Evolutionary conservation across 1,140 invertebrate species (phyloP).

Genomic region (Uloborus diversus): DNA sequence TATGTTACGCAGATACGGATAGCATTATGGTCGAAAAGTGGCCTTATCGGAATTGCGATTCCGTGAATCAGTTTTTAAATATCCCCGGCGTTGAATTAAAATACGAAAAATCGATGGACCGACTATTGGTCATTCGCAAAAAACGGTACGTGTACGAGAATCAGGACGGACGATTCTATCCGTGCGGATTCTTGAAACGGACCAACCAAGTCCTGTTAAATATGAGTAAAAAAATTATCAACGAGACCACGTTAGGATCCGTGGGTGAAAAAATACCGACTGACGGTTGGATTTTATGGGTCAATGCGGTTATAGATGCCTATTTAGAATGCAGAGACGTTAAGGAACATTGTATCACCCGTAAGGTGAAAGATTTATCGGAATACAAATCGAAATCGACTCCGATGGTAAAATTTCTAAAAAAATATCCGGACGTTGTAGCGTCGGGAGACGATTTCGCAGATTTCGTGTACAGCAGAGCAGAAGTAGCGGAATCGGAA

Average conservation of each 20-base stretch:
- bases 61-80: not conserved
- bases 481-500: not conserved
- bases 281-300: constrained; percentile 31
- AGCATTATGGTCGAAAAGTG: not conserved
- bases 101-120: constrained; percentile 3
- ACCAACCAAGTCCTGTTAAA: not conserved
- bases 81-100: not conserved
- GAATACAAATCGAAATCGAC: not conserved
- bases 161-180: not conserved
- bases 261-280: not conserved
- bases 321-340: constrained; percentile 16
- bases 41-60: not conserved
- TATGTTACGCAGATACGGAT: constrained; percentile 17
- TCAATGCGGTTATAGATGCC: not conserved
- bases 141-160: constrained; percentile 17
- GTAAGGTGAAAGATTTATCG: not conserved
- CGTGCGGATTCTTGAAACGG: constrained; percentile 3
- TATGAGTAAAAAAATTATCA: not conserved
- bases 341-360: constrained; percentile 1
- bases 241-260: not conserved
- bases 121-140: constrained; percentile 1
- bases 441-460: not conserved
- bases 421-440: constrained; percentile 22
- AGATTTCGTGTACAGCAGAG: constrained; percentile 10
- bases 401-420: not conserved